Base-by-base conservation (phyloP, 53 echinoderm and acorn worm genomes). In the Hippasteria phrygiana region DNA sequence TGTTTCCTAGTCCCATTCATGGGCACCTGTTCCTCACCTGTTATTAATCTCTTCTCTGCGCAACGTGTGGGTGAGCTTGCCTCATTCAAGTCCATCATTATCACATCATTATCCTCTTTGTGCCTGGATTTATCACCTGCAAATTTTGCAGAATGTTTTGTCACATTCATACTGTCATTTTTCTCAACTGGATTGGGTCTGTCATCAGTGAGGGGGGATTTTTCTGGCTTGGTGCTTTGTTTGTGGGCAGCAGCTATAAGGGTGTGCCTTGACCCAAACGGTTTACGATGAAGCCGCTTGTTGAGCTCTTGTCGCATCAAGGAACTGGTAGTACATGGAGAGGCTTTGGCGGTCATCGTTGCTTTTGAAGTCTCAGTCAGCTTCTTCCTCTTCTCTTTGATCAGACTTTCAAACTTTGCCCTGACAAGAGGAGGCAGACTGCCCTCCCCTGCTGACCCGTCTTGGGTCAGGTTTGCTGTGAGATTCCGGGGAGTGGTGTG, bases 401-500 rank as follows among this genome's bases (percentile, higher is more conserved):
- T 88, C 55, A 93, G 78, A 59, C 90, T 90, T 56, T 91, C 80
- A 77, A 92, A 93, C 42, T 93, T 91, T 6, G 93, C 95, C 69
- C 89, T 87, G 32, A 94, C 77, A 17, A 94, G 86, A 24, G 92
- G 90, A 51, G 90, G 79, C 26, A 88, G 54, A 47, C 56, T 62
- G 62, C 22, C 32, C 34, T 87, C 87, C 31, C 69, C 74, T 12
- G 71, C 51, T 0, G 75, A 37, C 9, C 27, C 91, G 1, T 88
- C 80, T 13, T 56, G 48, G 14, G 75, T 77, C 64, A 93, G 69
- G 22, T 77, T 78, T 39, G 92, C 88, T 14, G 87, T 75, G 13
- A 99, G 92, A 62, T 99, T 99, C 51, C 94, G 85, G 0, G 99
- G 99, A 12, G 94, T 99, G 43, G 94, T 93, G 75, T 93, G 95